Evolutionary conservation across 64 coral and sea anemone genomes (phyloP).

Genomic region (Porites lutea): DNA sequence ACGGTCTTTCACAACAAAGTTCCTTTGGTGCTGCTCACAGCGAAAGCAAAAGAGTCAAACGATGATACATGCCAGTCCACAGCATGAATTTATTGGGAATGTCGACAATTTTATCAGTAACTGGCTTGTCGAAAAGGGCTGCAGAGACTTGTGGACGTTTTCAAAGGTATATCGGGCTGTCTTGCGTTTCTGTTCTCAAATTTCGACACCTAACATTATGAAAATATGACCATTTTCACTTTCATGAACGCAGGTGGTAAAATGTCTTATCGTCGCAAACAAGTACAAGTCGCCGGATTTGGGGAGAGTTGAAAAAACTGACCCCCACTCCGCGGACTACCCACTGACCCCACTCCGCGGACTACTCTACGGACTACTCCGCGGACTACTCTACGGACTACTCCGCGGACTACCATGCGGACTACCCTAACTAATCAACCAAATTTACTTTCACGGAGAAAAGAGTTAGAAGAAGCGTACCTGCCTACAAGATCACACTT

Average conservation of each 20-base stretch:
- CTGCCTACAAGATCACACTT: too few species aligned
- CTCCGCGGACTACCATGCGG: too few species aligned
- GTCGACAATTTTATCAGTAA: neutral
- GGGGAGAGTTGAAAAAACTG: too few species aligned
- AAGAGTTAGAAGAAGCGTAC: too few species aligned
- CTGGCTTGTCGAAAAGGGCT: neutral
- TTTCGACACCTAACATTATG: neutral
- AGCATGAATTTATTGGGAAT: neutral
- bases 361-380: too few species aligned
- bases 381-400: too few species aligned
- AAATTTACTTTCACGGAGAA: too few species aligned
- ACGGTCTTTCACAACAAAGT: conserved; percentile 1
- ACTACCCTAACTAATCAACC: too few species aligned
- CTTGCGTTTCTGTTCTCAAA: neutral
- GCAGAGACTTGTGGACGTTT: neutral
- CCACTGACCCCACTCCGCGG: too few species aligned
- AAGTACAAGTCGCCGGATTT: neutral
- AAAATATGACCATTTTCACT: conserved; percentile 9
- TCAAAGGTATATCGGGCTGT: neutral
- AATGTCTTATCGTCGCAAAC: conserved; percentile 3
- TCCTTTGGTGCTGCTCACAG: conserved; percentile 22
- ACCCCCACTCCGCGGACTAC: too few species aligned
- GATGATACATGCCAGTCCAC: neutral
- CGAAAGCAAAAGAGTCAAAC: conserved; percentile 28
- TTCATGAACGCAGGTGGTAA: neutral